phyloP scores from a whole-genome alignment of 2,113 vertebrate species.

The Malaclemys terrapin region DNA sequence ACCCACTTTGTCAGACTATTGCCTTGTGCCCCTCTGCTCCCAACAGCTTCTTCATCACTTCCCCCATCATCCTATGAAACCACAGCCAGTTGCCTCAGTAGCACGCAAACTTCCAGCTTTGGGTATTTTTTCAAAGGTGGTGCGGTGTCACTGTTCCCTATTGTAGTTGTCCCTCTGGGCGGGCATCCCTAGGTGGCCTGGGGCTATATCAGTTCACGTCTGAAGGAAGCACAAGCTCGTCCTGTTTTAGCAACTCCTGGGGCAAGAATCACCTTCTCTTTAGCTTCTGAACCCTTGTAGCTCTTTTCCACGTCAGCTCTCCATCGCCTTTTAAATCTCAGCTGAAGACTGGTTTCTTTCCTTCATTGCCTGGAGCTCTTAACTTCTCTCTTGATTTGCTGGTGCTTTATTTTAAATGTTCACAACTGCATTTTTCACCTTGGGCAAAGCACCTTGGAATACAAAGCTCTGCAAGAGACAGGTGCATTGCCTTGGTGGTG shows the following conservation, averaged over 20 bases:
- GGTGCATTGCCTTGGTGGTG: too few relatives aligned
- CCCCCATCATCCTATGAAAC: not conserved
- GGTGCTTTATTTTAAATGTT: not conserved
- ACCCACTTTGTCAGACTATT: fast-evolving
- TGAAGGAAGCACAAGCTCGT: too few relatives aligned
- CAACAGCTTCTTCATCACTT: not conserved
- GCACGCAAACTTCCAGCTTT: not conserved
- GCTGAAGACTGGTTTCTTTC: not conserved
- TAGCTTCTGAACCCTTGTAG: not conserved
- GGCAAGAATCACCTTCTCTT: not conserved
- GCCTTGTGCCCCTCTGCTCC: fast-evolving
- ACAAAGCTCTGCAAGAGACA: not conserved
- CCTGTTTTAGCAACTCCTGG: too few relatives aligned
- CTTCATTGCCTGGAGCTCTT: not conserved
- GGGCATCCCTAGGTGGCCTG: not conserved
- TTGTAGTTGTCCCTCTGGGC: fast-evolving
- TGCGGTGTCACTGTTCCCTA: not conserved
- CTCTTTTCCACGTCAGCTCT: not conserved
- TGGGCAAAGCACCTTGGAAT: not conserved
- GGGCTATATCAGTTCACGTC: not conserved
- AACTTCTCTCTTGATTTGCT: not conserved
- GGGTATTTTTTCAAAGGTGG: not conserved
- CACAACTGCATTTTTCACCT: not conserved
- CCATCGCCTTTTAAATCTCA: not conserved
- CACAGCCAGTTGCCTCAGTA: not conserved